Evolutionary conservation across 2,888 invertebrate species (phyloP), one percentile per base, ranked within the genome.

Genomic region (Drosophila subsilvestris): DNA sequence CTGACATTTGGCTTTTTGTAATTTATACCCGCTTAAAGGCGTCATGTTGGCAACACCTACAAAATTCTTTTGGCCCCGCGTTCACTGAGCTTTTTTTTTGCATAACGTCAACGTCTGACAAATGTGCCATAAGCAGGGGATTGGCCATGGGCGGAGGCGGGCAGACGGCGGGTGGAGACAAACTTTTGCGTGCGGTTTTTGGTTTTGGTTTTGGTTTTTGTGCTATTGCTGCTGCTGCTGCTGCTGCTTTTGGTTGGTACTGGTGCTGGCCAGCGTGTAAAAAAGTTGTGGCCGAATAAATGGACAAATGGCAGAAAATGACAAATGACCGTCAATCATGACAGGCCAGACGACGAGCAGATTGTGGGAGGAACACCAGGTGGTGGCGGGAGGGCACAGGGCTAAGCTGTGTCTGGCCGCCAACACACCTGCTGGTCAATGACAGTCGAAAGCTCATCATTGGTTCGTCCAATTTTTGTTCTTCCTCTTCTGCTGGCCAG

Each of bases 281-380:
- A 81, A 84, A 82, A 85, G 85, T 82, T 86, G 76, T 86, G 81
- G 85, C 76, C 79, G 86, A 86, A 83, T 81, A 80, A 85, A 85
- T 86, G 87, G 76, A 69, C 73, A 78, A 80, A 83, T 77, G 83
- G 77, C 75, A 79, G 82, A 87, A 82, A 89, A 91, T 91, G 91
- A 91, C 90, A 91, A 91, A 91, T 91, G 89, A 89, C 90, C 89
- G 89, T 90, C 91, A 91, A 91, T 91, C 91, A 91, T 91, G 91
- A 89, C 83, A 89, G 86, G 83, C 81, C 83, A 83, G 85, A 77
- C 86, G 69, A 59, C 59, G 63, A n/a, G 43, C n/a, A n/a, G 45
- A 14, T 7, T 22, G 29, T 22, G 18, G 57, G 20, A 10, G 14
- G 27, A 32, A 68, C 54, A 58, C 53, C 63, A 57, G 66, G 50